Percentiles rank a stretch among this genome's conserved stretches.
Evolutionary conservation across 2,888 invertebrate species (phyloP).

Genomic region (Ceramica pisi): DNA sequence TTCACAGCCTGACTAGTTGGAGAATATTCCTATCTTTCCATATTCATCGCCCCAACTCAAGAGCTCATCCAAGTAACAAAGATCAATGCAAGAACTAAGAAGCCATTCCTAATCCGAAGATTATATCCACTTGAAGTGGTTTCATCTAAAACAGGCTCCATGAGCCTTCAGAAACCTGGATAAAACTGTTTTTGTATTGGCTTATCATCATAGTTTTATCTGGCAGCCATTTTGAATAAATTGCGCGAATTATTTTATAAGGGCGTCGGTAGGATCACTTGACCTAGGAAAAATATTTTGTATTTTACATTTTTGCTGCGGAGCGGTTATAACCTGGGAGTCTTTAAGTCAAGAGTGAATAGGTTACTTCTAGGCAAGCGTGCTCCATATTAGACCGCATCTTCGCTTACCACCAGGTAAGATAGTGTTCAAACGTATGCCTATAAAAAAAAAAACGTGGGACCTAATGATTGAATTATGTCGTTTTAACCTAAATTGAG

Average conservation of each 20-base stretch:
- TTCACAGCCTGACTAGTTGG: background rate
- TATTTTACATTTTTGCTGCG: slow-evolving; percentile 32
- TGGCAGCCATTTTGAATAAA: slow-evolving; percentile 57
- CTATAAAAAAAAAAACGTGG: too few relatives aligned
- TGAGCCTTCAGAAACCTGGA: slow-evolving; percentile 27
- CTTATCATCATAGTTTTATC: slow-evolving; percentile 52
- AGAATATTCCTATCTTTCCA: slow-evolving; percentile 21
- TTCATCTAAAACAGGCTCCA: slow-evolving; percentile 29
- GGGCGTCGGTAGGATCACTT: background rate
- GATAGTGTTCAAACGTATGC: too few relatives aligned
- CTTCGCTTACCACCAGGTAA: too few relatives aligned
- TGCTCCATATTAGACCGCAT: too few relatives aligned
- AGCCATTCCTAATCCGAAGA: slow-evolving; percentile 44
- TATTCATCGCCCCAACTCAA: slow-evolving; percentile 14
- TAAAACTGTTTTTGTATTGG: slow-evolving; percentile 49
- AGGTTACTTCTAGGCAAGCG: too few relatives aligned
- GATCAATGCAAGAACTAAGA: slow-evolving; percentile 37
- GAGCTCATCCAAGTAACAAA: slow-evolving; percentile 25
- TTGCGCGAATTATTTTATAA: slow-evolving; percentile 38
- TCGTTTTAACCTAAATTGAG: slow-evolving; percentile 9
- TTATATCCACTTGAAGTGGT: slow-evolving; percentile 42
- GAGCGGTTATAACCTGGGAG: too few relatives aligned
- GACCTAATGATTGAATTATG: slow-evolving; percentile 1
- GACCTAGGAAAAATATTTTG: slow-evolving; percentile 9
- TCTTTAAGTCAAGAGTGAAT: too few relatives aligned